Conservation (phyloP, 2,888 invertebrate genomes). For the Rhimphoctona megacephalus region DNA sequence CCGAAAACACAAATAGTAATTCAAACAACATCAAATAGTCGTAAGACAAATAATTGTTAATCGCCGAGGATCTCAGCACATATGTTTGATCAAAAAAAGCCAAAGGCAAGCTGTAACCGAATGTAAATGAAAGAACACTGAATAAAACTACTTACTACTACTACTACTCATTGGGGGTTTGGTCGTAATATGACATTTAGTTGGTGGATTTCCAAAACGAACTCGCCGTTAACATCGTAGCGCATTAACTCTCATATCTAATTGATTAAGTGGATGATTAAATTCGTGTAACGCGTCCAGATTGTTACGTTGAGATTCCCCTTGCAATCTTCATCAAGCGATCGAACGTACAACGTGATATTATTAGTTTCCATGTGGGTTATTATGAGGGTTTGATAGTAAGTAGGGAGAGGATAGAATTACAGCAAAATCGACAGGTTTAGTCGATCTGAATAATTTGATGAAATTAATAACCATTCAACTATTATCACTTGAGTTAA, state of each 20-base stretch:
- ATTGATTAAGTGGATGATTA: constrained; percentile 56
- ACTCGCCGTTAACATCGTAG: neutral
- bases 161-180: no score
- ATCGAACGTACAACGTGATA: constrained; percentile 11
- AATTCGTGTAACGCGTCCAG: constrained; percentile 1
- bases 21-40: constrained; percentile 8
- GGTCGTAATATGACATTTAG: constrained; percentile 7
- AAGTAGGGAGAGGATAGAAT: neutral
- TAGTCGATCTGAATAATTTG: neutral
- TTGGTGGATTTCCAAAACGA: constrained; percentile 10
- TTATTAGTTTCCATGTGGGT: constrained; percentile 8
- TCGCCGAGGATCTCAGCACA: constrained; percentile 22
- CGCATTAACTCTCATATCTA: neutral
- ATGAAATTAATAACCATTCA: neutral
- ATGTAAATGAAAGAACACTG: no score
- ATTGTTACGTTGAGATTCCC: constrained; percentile 19
- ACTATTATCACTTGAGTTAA: neutral
- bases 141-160: no score
- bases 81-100: constrained; percentile 14
- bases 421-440: neutral
- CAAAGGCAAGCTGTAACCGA: constrained; percentile 25
- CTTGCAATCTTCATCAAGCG: constrained; percentile 43
- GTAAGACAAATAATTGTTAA: constrained; percentile 17
- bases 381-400: constrained; percentile 12
- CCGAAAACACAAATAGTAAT: constrained; percentile 9